A percentile compares a stretch with the other conserved stretches of the same genome.
phyloP scores from a whole-genome alignment of 2,888 invertebrate species.

The Coelopa pilipes region DNA sequence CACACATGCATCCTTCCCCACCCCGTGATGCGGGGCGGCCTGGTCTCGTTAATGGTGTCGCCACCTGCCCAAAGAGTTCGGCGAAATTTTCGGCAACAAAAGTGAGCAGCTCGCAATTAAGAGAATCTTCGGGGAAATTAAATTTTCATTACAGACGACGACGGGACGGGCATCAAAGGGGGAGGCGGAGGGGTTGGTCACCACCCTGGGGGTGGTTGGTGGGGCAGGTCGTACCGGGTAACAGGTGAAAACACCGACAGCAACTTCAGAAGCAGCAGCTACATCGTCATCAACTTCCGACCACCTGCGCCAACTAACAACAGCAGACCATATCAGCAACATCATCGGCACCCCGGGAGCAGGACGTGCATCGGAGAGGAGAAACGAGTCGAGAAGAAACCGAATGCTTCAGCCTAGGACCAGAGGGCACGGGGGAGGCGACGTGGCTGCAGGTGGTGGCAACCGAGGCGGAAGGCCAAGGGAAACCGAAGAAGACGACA shows the following conservation, averaged over 20 bases:
- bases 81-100: slow-evolving; percentile 12
- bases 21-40: too few relatives aligned
- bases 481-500: too few relatives aligned
- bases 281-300: slow-evolving; percentile 3
- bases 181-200: background rate
- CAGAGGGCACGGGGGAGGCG: too few relatives aligned
- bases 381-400: too few relatives aligned
- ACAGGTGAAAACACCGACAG: background rate
- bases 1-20: too few relatives aligned
- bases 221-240: background rate
- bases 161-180: background rate
- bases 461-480: too few relatives aligned
- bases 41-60: too few relatives aligned
- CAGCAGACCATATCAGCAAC: background rate
- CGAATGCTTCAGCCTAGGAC: too few relatives aligned
- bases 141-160: slow-evolving; percentile 53
- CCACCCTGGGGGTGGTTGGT: too few relatives aligned
- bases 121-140: slow-evolving; percentile 50
- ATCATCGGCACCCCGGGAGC: too few relatives aligned
- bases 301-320: background rate
- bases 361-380: too few relatives aligned
- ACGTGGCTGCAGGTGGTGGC: too few relatives aligned
- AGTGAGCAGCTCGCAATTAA: slow-evolving; percentile 40
- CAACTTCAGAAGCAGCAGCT: background rate
- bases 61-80: background rate